phyloP scores from a whole-genome alignment of 2,113 vertebrate genomes.

The Tor tambroides region DNA sequence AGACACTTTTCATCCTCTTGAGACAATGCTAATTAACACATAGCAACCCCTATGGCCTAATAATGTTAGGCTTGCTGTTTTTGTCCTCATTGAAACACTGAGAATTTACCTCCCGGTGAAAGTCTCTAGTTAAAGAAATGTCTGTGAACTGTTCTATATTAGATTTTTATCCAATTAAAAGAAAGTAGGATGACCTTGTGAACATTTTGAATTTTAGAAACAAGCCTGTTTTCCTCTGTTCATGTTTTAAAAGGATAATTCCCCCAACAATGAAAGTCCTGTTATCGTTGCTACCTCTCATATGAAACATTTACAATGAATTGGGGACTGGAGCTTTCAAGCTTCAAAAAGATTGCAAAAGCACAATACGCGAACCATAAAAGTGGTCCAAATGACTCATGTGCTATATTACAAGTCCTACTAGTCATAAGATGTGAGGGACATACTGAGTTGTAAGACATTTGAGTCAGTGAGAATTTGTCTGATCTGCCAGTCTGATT shows the following conservation, averaged over 20 bases:
- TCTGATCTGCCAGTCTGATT: background rate
- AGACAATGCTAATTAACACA: conserved; percentile 35
- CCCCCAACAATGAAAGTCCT: background rate
- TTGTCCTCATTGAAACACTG: conserved; percentile 19
- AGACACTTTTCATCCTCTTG: conserved; percentile 34
- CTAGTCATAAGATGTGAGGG: background rate
- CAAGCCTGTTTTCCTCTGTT: conserved; percentile 20
- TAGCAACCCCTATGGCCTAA: conserved; percentile 13
- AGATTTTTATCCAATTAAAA: conserved; percentile 29
- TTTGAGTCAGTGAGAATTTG: background rate
- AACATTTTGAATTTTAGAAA: background rate
- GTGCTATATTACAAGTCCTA: background rate
- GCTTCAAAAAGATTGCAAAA: conserved; percentile 8
- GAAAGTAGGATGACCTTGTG: conserved; percentile 14
- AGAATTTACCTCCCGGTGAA: conserved; percentile 27
- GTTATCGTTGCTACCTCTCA: background rate
- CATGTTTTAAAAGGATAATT: background rate
- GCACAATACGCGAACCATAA: background rate
- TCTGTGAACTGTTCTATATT: conserved; percentile 5
- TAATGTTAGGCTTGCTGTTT: background rate
- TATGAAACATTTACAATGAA: background rate
- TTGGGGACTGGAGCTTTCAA: background rate
- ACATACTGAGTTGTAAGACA: background rate
- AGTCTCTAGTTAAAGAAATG: conserved; percentile 5
- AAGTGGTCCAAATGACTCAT: background rate